Conservation (phyloP, 1,140 invertebrate genomes). For the Liolophura sinensis region DNA sequence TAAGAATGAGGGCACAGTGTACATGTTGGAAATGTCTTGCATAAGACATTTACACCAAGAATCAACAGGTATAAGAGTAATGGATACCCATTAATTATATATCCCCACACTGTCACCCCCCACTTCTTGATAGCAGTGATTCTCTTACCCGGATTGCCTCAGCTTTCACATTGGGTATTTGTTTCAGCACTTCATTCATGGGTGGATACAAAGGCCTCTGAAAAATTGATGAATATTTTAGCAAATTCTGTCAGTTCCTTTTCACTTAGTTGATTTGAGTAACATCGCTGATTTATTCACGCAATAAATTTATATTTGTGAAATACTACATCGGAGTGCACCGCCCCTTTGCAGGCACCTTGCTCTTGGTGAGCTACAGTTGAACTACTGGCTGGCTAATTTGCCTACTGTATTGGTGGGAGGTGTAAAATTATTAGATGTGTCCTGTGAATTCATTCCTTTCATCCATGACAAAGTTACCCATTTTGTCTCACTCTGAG, state of each 20-base stretch:
- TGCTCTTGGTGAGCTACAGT: no score
- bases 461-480: no score
- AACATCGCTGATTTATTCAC: not conserved
- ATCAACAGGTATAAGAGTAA: not conserved
- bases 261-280: not conserved
- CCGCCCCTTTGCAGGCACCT: no score
- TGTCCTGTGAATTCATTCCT: no score
- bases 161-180: conserved; percentile 43
- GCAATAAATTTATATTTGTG: not conserved
- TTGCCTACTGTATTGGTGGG: no score
- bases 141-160: conserved; percentile 35
- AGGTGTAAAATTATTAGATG: no score
- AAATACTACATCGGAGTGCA: not conserved
- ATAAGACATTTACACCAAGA: not conserved
- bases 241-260: not conserved
- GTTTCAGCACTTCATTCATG: conserved; percentile 24
- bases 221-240: conserved; percentile 58
- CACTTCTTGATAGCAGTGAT: conserved; percentile 10
- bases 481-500: no score
- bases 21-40: not conserved
- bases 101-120: conserved; percentile 11
- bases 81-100: conserved; percentile 48
- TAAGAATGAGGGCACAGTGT: no score
- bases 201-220: conserved; percentile 36
- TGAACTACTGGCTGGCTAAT: no score